Base-by-base conservation (phyloP, 2,888 invertebrate genomes). In the Phengaris arion region DNA sequence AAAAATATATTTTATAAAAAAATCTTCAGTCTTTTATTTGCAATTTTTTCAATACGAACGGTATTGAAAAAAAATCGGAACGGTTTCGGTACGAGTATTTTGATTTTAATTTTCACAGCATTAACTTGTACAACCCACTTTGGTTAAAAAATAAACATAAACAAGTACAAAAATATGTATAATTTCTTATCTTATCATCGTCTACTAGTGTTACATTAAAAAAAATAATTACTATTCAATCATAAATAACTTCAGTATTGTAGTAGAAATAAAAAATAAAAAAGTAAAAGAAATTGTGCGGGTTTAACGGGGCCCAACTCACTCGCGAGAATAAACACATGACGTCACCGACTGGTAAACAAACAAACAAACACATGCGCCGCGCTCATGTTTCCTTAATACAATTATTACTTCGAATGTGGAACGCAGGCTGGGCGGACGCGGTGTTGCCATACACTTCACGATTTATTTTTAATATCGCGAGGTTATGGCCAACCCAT, bases 351-450 rank as follows among this genome's bases (percentile, higher is more conserved):
- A 84, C 88, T 88, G 88, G 92, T 94, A 94, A 94, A 94, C 94
- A 94, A 94, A 94, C 94, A 94, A 94, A 94, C 94, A 94, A 94
- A 94, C 93, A 94, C 94, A 93, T 93, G 92, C 94, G 93, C 92
- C 87, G 87, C 92, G 93, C 92, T 93, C 93, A 93, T 94, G 93
- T 93, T 93, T 93, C 93, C 92, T 93, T 93, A 93, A 93, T 93
- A 93, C 93, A 93, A 93, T 93, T 93, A 93, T 93, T 93, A 93
- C 92, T 93, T 93, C 90, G 92, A 92, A 93, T 91, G 91, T 91
- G 87, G 91, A 92, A 86, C 92, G 90, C 85, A 83, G 83, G 82
- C 83, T 85, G 85, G 82, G 81, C 87, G 86, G 89, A 87, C 90
- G 89, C 82, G 78, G 78, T 77, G 54, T 51, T 52, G 64, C 64